phyloP scores from a whole-genome alignment of 1,140 invertebrate species.

The Akabosia matsudoensis region DNA sequence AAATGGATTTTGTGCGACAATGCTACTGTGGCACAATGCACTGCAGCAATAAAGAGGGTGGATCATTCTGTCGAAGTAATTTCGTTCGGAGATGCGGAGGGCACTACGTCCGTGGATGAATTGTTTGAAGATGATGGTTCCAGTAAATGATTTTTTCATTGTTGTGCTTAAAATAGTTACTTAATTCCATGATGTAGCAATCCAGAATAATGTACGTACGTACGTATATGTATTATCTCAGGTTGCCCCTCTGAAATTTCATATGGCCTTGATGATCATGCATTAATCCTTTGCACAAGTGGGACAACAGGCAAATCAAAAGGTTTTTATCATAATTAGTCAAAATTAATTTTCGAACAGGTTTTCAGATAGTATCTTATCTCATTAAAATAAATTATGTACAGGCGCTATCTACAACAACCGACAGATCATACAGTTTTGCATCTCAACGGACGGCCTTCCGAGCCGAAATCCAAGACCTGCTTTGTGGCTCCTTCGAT shows the following conservation, averaged over 20 bases:
- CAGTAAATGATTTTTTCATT: constrained; percentile 25
- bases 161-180: too few relatives aligned
- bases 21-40: constrained; percentile 25
- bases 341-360: too few relatives aligned
- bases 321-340: not conserved
- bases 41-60: constrained; percentile 23
- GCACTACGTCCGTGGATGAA: constrained; percentile 25
- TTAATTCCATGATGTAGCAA: too few relatives aligned
- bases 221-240: constrained; percentile 24
- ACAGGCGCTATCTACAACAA: constrained; percentile 44
- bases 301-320: constrained; percentile 37
- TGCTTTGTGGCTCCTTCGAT: constrained; percentile 35
- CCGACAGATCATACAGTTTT: constrained; percentile 34
- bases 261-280: constrained; percentile 34
- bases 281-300: constrained; percentile 41
- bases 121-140: constrained; percentile 37
- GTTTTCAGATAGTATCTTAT: not conserved
- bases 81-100: constrained; percentile 34
- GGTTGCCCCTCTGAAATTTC: constrained; percentile 27
- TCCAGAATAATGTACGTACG: too few relatives aligned
- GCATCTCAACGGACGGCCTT: constrained; percentile 27
- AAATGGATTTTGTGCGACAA: constrained; percentile 43
- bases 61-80: constrained; percentile 40
- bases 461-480: constrained; percentile 29
- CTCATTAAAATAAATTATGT: too few relatives aligned